phyloP scores from a whole-genome alignment of 2,888 invertebrate genomes.

The Mythimna impura region DNA sequence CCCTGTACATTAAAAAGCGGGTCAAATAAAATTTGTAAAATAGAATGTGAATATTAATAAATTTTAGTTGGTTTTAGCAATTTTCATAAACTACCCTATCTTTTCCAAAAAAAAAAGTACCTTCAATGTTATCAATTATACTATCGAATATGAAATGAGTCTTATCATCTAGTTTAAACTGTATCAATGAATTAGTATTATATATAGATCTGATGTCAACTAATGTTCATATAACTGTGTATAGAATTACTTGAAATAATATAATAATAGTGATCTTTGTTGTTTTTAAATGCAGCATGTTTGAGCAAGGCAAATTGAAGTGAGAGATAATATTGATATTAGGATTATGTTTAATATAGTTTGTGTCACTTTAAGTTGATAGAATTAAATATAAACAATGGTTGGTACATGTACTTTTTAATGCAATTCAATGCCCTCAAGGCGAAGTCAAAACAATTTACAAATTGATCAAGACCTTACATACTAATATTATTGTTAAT shows the following conservation, averaged over 20 bases:
- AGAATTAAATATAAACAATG: conserved; percentile 27
- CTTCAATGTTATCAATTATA: conserved; percentile 11
- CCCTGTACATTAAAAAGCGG: neutral
- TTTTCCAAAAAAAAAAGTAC: neutral
- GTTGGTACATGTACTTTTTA: conserved; percentile 25
- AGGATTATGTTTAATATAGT: conserved; percentile 6
- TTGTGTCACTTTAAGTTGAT: neutral
- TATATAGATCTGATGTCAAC: conserved; percentile 71
- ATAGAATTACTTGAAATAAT: conserved; percentile 28
- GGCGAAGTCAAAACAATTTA: conserved; percentile 20
- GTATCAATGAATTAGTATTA: conserved; percentile 69
- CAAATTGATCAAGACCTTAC: conserved; percentile 32
- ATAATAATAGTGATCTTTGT: conserved; percentile 6
- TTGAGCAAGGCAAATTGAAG: conserved; percentile 4
- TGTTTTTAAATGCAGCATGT: neutral
- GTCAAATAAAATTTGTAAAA: conserved; percentile 18
- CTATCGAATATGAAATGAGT: conserved; percentile 40
- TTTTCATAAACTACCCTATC: neutral
- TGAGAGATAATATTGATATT: neutral
- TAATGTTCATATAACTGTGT: conserved; percentile 15
- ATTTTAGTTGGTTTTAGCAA: conserved; percentile 11
- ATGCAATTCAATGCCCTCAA: conserved; percentile 12
- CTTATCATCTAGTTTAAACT: neutral
- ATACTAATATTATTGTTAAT: conserved; percentile 13
- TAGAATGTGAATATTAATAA: neutral